phyloP scores from a whole-genome alignment of 2,888 invertebrate genomes.

The Melieria omissa region DNA sequence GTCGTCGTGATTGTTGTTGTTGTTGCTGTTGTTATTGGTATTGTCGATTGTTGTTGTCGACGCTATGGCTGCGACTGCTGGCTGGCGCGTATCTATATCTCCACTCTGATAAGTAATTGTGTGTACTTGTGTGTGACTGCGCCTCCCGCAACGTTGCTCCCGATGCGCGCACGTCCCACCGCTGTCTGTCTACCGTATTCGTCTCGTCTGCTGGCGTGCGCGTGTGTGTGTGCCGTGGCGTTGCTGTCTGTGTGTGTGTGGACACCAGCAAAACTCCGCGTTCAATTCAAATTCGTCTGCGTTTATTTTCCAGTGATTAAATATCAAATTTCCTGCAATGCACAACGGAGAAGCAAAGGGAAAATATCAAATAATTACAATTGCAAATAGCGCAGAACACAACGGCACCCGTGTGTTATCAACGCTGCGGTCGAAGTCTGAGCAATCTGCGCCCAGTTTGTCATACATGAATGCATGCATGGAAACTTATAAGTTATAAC shows the following conservation, averaged over 20 bases:
- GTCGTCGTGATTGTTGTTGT: slow-evolving; percentile 13
- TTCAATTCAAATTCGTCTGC: slow-evolving; percentile 21
- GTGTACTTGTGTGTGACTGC: neutral
- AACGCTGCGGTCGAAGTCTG: too few species aligned
- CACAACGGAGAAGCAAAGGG: slow-evolving; percentile 3
- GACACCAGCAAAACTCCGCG: neutral
- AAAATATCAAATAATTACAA: slow-evolving; percentile 10
- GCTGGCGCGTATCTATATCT: slow-evolving; percentile 15
- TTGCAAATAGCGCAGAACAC: neutral
- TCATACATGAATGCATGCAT: too few species aligned
- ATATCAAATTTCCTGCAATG: slow-evolving; percentile 38
- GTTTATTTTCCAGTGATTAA: slow-evolving; percentile 31
- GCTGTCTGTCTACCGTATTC: slow-evolving; percentile 11
- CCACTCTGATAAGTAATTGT: slow-evolving; percentile 30
- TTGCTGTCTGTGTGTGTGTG: slow-evolving; percentile 6
- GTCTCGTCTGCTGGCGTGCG: neutral
- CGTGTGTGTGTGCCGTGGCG: neutral
- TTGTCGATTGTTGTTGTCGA: slow-evolving; percentile 1
- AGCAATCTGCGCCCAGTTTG: too few species aligned
- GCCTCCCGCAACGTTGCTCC: slow-evolving; percentile 10
- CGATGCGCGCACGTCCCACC: slow-evolving; percentile 11
- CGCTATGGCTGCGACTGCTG: slow-evolving; percentile 16
- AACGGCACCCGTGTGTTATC: too few species aligned
- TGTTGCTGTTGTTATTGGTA: slow-evolving; percentile 24
- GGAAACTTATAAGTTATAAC: too few species aligned